Conservation (phyloP, 2,113 vertebrate species). For the Podocnemis expansa region DNA sequence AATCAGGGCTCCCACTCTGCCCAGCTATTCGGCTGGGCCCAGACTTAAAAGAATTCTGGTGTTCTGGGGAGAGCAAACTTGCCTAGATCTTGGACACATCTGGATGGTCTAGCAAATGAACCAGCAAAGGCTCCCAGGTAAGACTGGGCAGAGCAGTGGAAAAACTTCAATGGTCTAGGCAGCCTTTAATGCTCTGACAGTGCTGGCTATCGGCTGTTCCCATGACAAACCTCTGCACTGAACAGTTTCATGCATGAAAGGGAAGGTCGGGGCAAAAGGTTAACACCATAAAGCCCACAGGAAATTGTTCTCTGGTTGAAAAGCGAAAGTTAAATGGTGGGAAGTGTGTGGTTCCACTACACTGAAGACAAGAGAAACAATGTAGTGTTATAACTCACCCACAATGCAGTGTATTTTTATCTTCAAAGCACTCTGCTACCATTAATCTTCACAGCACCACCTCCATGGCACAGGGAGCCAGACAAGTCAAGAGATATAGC, state of each 20-base stretch:
- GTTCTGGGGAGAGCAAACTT: not conserved
- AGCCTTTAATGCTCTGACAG: fast-evolving
- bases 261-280: not conserved
- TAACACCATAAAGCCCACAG: not conserved
- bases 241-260: not conserved
- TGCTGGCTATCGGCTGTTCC: not conserved
- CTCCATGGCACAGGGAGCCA: fast-evolving
- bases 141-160: fast-evolving
- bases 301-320: not conserved
- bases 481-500: fast-evolving
- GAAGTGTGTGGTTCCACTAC: not conserved
- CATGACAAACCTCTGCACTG: fast-evolving
- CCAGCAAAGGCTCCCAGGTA: fast-evolving
- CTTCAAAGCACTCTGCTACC: not conserved
- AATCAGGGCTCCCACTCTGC: not conserved
- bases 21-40: fast-evolving
- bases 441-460: not conserved
- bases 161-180: not conserved
- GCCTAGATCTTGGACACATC: not conserved
- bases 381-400: not conserved
- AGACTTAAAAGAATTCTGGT: not conserved
- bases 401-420: not conserved
- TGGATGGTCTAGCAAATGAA: not conserved
- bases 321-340: not conserved
- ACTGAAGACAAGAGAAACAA: not conserved